Conservation (phyloP, 2,888 invertebrate species). For the Carpatolechia fugitivella region DNA sequence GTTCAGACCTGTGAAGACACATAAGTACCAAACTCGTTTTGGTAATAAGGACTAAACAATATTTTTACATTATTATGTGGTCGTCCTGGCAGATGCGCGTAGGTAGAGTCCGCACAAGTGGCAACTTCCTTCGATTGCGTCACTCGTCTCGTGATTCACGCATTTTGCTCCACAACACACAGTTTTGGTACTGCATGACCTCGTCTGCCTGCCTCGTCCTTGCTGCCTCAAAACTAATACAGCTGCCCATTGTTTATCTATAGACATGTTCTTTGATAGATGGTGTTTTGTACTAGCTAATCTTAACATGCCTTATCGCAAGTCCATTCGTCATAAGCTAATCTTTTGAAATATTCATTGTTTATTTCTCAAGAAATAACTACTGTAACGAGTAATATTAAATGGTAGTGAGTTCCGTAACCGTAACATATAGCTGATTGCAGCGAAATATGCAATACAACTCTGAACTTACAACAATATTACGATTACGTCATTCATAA, state of each 20-base stretch:
- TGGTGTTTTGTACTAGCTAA: slow-evolving; percentile 29
- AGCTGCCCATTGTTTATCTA: slow-evolving; percentile 32
- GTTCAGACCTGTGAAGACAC: not conserved
- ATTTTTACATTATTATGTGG: slow-evolving; percentile 49
- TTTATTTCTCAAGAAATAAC: slow-evolving; percentile 35
- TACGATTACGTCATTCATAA: slow-evolving; percentile 66
- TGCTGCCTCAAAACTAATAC: slow-evolving; percentile 40
- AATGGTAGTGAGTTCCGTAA: slow-evolving; percentile 37
- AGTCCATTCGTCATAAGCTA: slow-evolving; percentile 35
- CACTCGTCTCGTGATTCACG: slow-evolving; percentile 64
- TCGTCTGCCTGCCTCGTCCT: slow-evolving; percentile 44
- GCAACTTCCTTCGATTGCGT: slow-evolving; percentile 71
- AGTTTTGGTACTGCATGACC: slow-evolving; percentile 52
- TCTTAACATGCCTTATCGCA: slow-evolving; percentile 35
- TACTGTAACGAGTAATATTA: slow-evolving; percentile 27
- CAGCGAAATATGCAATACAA: slow-evolving; percentile 49
- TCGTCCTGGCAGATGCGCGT: slow-evolving; percentile 52
- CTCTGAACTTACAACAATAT: slow-evolving; percentile 57
- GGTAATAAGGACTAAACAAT: slow-evolving; percentile 47
- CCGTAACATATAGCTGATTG: slow-evolving; percentile 45
- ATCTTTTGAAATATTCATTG: slow-evolving; percentile 31
- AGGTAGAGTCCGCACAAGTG: slow-evolving; percentile 62
- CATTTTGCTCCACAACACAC: slow-evolving; percentile 46
- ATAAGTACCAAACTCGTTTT: slow-evolving; percentile 42
- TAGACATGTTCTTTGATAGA: slow-evolving; percentile 35